phyloP scores from a whole-genome alignment of 2,113 vertebrate genomes.

The Malurus alboscapulatus region DNA sequence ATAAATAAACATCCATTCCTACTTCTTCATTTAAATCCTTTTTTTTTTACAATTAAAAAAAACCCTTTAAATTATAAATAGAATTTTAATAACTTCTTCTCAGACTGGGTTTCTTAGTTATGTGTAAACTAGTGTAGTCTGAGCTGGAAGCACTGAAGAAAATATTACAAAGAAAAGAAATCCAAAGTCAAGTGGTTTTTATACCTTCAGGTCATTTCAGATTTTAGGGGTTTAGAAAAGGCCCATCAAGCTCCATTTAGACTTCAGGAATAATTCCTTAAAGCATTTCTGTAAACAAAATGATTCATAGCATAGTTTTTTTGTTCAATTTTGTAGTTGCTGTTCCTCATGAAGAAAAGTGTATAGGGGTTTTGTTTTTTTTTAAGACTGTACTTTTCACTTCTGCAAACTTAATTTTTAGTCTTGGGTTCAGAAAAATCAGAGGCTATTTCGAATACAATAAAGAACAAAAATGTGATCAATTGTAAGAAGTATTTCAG shows the following conservation, averaged over 20 bases:
- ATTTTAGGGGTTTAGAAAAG: neutral
- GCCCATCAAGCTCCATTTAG: constrained; percentile 1
- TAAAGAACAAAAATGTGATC: constrained; percentile 72
- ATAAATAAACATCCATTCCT: neutral
- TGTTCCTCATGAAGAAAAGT: neutral
- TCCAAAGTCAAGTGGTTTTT: neutral
- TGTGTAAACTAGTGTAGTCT: neutral
- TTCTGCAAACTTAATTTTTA: constrained; percentile 57
- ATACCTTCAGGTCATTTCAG: neutral
- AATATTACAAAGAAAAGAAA: neutral
- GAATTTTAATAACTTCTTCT: neutral
- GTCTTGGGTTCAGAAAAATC: constrained; percentile 66
- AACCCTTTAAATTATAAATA: neutral
- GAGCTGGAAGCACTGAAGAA: neutral
- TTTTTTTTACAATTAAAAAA: neutral
- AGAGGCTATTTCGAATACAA: constrained; percentile 67
- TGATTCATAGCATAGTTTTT: neutral
- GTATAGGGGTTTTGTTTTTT: neutral
- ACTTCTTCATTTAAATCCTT: neutral
- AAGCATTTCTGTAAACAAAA: constrained; percentile 24
- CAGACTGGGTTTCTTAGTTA: neutral
- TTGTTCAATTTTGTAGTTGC: constrained; percentile 1
- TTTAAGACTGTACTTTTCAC: constrained; percentile 52
- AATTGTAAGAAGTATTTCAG: constrained; percentile 70
- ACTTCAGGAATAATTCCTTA: constrained; percentile 9